Conservation (phyloP, 2,888 invertebrate species). For the Gari tellinella region DNA sequence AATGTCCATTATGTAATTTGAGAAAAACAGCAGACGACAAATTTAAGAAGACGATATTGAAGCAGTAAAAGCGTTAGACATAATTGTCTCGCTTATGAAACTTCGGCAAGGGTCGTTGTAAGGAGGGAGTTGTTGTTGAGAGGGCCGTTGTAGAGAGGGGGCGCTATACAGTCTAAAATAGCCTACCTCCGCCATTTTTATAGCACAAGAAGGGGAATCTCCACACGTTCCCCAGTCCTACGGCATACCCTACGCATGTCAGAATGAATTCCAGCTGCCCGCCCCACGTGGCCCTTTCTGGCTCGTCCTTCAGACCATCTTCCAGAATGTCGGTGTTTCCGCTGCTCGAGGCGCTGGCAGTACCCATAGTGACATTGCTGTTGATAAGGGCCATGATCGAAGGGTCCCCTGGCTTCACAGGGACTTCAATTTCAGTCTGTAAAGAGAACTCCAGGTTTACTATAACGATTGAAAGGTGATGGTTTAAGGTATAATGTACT, state of each 20-base stretch:
- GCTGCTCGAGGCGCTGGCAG: constrained; percentile 11
- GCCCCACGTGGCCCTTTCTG: constrained; percentile 56
- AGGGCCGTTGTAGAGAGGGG: too few species aligned
- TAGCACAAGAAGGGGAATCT: constrained; percentile 57
- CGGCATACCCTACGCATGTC: constrained; percentile 55
- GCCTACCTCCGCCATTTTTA: constrained; percentile 59
- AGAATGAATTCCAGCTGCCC: constrained; percentile 58
- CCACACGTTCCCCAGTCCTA: constrained; percentile 59
- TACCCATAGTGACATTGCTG: constrained; percentile 17
- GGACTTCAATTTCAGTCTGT: constrained; percentile 56
- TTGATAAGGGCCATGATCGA: constrained; percentile 36
- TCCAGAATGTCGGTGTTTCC: constrained; percentile 6
- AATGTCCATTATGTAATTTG: too few species aligned
- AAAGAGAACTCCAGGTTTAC: constrained; percentile 10
- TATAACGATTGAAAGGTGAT: too few species aligned
- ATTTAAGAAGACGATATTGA: too few species aligned
- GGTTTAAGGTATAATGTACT: too few species aligned
- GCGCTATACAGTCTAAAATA: not conserved
- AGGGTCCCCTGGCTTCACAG: constrained; percentile 40
- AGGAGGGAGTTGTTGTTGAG: too few species aligned
- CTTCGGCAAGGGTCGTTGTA: too few species aligned
- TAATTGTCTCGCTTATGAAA: too few species aligned
- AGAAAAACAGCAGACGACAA: too few species aligned
- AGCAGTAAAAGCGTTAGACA: too few species aligned
- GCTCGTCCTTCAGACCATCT: constrained; percentile 22